Conservation (phyloP, 2,797 vertebrate genomes). For the Heterohyrax brucei region DNA sequence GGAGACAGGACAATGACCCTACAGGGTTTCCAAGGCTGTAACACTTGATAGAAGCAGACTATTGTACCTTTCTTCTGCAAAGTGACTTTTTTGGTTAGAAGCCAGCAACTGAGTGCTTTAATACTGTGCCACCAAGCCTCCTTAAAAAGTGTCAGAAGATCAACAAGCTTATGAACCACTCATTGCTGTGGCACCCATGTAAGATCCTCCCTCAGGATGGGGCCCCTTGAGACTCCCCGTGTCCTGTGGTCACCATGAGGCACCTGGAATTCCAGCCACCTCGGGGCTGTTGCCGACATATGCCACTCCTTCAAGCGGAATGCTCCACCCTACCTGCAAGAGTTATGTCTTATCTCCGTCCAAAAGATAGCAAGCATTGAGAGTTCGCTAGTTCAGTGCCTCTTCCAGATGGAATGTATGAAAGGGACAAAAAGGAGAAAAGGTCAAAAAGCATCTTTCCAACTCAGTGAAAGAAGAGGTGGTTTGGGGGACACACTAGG, state of each 20-base stretch:
- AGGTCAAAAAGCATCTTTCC: conserved; percentile 18
- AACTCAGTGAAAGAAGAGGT: not conserved
- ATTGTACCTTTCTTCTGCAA: no score
- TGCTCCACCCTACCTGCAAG: fast-evolving
- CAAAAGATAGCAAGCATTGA: not conserved
- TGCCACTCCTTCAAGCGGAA: not conserved
- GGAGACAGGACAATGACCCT: no score
- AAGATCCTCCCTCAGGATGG: not conserved
- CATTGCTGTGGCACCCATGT: not conserved
- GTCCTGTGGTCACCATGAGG: not conserved
- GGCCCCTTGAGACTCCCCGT: not conserved
- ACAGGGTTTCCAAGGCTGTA: no score
- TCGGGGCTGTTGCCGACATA: not conserved
- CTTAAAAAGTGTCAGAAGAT: not conserved
- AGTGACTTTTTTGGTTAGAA: no score
- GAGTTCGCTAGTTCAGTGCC: not conserved
- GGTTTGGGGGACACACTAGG: not conserved
- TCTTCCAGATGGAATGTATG: not conserved
- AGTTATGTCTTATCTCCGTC: not conserved
- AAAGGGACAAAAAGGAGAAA: not conserved
- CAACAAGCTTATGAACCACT: not conserved
- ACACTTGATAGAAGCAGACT: no score
- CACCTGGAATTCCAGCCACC: not conserved
- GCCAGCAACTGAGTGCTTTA: no score
- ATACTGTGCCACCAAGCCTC: no score